Evolutionary conservation across 2,113 vertebrate species (phyloP).

Genomic region (Rynchops niger): DNA sequence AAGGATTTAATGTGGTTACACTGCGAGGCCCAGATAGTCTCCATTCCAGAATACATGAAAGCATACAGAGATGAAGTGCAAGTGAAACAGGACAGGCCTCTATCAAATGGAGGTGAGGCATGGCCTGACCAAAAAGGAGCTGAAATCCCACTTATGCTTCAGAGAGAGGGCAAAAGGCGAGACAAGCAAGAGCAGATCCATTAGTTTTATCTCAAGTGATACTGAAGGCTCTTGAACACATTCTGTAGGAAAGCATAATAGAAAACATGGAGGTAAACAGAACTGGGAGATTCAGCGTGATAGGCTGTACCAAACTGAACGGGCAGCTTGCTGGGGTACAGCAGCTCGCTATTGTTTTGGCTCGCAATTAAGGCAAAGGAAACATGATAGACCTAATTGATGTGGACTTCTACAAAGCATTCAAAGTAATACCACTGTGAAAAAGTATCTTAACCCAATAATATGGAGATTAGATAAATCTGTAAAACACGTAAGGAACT

Average conservation of each 20-base stretch:
- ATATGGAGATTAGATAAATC: not conserved
- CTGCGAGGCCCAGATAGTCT: not conserved
- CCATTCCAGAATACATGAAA: not conserved
- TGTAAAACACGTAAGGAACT: rapidly evolving
- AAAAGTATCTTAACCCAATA: not conserved
- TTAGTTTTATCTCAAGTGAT: not conserved
- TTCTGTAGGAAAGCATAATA: rapidly evolving
- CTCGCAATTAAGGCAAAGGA: not conserved
- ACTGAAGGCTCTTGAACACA: not conserved
- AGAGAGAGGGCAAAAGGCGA: not conserved
- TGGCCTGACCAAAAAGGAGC: not conserved
- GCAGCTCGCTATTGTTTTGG: not conserved
- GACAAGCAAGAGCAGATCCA: not conserved
- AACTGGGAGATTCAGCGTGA: not conserved
- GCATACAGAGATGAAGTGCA: not conserved
- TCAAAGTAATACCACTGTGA: not conserved
- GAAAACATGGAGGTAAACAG: not conserved
- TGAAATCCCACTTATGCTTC: not conserved
- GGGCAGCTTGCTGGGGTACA: no score
- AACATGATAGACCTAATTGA: rapidly evolving
- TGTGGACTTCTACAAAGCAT: not conserved
- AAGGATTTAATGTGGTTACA: not conserved
- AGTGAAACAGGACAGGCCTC: not conserved
- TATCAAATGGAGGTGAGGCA: not conserved
- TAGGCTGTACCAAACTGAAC: not conserved